These are phyloP conservation scores for Ametastegia equiseti DNA, from an alignment of 2,888 invertebrate genomes.

Conservation along the genomic window DNA sequence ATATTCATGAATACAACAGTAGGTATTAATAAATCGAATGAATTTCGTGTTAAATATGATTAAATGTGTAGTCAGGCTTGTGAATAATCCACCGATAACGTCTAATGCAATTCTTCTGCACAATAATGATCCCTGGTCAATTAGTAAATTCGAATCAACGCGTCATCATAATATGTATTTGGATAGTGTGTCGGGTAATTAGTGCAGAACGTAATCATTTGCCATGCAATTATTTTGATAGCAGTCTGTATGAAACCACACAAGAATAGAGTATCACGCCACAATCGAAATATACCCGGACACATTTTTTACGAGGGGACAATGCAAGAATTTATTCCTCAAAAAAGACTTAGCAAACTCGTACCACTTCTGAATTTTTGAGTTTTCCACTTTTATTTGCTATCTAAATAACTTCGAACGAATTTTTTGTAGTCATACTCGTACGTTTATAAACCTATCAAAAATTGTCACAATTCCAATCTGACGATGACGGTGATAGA, in stretches of 20 bases:
- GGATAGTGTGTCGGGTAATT: slow-evolving; percentile 13
- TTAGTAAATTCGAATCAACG: slow-evolving; percentile 23
- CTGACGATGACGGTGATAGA: no score
- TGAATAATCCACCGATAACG: slow-evolving; percentile 10
- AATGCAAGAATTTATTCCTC: background rate
- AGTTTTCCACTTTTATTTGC: no score
- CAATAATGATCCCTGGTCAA: slow-evolving; percentile 20
- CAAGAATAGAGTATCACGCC: background rate
- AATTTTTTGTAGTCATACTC: no score
- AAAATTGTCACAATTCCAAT: no score
- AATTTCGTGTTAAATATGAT: background rate
- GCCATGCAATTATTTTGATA: background rate
- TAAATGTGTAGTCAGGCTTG: background rate
- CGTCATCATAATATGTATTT: slow-evolving; percentile 23
- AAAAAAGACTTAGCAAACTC: no score
- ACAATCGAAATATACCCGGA: background rate
- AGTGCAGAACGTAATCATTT: slow-evolving; percentile 1
- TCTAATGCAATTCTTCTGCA: background rate
- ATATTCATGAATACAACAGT: background rate
- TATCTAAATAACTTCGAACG: no score
- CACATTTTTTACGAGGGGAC: background rate
- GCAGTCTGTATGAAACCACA: background rate
- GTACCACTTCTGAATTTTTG: no score
- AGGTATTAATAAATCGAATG: background rate
- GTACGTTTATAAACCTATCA: no score